phyloP scores from a whole-genome alignment of 2,888 invertebrate species.

The Patella depressa region DNA sequence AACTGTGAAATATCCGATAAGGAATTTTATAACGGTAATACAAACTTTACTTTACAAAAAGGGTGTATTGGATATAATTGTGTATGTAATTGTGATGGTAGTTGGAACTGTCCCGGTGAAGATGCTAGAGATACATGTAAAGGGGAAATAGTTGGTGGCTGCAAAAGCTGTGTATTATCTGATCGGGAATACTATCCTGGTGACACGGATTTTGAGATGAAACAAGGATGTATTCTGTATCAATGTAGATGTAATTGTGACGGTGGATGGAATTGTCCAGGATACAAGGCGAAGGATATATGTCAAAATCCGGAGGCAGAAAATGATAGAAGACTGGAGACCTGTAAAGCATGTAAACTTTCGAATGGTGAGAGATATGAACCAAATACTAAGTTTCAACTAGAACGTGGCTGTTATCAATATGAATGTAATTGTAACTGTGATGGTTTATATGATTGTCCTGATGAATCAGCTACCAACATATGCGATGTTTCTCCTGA shows the following conservation, averaged over 20 bases:
- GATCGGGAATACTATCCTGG: conserved; percentile 30
- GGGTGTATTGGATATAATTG: conserved; percentile 51
- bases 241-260: conserved; percentile 61
- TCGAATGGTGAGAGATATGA: conserved; percentile 13
- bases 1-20: conserved; percentile 22
- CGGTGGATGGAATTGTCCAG: conserved; percentile 53
- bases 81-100: conserved; percentile 55
- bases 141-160: conserved; percentile 35
- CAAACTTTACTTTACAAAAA: conserved; percentile 41
- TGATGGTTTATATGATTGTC: conserved; percentile 32
- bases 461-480: conserved; percentile 17
- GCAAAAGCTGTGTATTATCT: conserved; percentile 36
- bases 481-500: conserved; percentile 23
- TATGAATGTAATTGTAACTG: conserved; percentile 37
- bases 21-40: conserved; percentile 35
- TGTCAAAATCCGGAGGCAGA: conserved; percentile 35
- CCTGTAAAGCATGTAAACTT: not conserved
- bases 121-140: conserved; percentile 46
- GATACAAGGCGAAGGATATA: conserved; percentile 33
- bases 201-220: conserved; percentile 36
- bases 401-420: conserved; percentile 30
- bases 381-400: conserved; percentile 22
- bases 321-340: not conserved
- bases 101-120: conserved; percentile 56
- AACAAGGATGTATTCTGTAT: conserved; percentile 37